Evolutionary conservation across 2,113 vertebrate genomes (phyloP).

Genomic region (Neomonachus schauinslandi): DNA sequence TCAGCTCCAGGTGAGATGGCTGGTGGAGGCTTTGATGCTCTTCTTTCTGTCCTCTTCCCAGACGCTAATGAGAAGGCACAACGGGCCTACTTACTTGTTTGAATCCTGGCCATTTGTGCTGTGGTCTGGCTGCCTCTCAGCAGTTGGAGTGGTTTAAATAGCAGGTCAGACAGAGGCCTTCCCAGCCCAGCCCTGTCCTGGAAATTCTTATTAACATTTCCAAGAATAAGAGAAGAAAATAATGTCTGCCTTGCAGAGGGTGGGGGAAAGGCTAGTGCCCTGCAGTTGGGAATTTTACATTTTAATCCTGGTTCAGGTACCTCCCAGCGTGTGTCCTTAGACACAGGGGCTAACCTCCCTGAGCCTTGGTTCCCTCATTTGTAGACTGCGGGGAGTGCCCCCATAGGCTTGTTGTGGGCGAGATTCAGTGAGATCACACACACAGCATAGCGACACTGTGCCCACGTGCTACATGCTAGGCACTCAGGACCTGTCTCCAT

Average conservation of each 20-base stretch:
- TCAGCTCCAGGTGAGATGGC: neutral
- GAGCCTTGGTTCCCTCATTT: neutral
- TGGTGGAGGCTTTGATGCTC: neutral
- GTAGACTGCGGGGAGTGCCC: neutral
- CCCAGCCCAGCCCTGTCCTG: slow-evolving; percentile 53
- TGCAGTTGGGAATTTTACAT: neutral
- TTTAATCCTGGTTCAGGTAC: neutral
- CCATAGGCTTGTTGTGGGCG: neutral
- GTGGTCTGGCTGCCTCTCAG: slow-evolving; percentile 7
- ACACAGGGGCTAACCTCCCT: accelerated
- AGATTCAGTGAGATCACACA: neutral
- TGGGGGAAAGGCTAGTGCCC: neutral
- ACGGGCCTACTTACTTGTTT: neutral
- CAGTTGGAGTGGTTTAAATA: neutral
- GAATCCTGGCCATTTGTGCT: neutral
- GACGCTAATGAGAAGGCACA: neutral
- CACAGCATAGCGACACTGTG: accelerated
- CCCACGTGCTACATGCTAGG: accelerated
- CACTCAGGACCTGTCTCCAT: neutral
- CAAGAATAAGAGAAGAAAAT: slow-evolving; percentile 63
- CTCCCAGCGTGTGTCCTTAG: neutral
- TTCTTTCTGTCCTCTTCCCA: neutral
- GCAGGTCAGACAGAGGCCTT: slow-evolving; percentile 69
- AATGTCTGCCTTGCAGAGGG: neutral
- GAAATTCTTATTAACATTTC: slow-evolving; percentile 68